phyloP scores from a whole-genome alignment of 2,113 vertebrate species.

The Archocentrus centrarchus region DNA sequence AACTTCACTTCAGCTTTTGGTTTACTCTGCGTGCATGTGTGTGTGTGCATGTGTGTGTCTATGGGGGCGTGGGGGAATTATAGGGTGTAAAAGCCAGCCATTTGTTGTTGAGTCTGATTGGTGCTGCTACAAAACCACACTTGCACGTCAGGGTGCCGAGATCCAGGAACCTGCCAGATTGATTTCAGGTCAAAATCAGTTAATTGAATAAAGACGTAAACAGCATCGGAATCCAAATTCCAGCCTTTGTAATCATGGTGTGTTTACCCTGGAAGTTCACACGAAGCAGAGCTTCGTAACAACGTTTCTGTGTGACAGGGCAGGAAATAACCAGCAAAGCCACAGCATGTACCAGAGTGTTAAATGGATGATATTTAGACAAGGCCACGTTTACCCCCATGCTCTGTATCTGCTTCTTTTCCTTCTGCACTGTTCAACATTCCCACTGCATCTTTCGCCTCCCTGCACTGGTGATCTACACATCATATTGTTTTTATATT shows the following conservation, averaged over 20 bases:
- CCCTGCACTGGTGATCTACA: background rate
- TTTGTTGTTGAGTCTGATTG: constrained; percentile 50
- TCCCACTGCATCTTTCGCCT: background rate
- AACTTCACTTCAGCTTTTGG: constrained; percentile 50
- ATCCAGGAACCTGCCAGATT: constrained; percentile 39
- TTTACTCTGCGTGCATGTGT: constrained; percentile 18
- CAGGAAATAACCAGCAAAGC: background rate
- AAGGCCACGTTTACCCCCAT: background rate
- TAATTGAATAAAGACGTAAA: constrained; percentile 60
- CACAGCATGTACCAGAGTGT: background rate
- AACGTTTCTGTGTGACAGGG: constrained; percentile 2
- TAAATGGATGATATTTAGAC: background rate
- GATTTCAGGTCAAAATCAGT: constrained; percentile 61
- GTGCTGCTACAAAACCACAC: constrained; percentile 19
- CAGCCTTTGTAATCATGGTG: constrained; percentile 12
- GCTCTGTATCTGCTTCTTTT: background rate
- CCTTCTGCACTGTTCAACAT: background rate
- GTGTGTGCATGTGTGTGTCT: background rate
- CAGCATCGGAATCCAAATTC: constrained; percentile 14
- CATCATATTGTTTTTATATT: background rate
- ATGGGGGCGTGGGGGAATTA: background rate
- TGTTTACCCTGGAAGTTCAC: constrained; percentile 24
- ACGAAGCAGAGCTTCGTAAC: background rate
- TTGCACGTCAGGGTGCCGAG: constrained; percentile 41
- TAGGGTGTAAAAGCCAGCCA: constrained; percentile 35